Evolutionary conservation across 2,113 vertebrate species (phyloP), one percentile per base, ranked within the genome.

Genomic region (Sinocyclocheilus grahami): DNA sequence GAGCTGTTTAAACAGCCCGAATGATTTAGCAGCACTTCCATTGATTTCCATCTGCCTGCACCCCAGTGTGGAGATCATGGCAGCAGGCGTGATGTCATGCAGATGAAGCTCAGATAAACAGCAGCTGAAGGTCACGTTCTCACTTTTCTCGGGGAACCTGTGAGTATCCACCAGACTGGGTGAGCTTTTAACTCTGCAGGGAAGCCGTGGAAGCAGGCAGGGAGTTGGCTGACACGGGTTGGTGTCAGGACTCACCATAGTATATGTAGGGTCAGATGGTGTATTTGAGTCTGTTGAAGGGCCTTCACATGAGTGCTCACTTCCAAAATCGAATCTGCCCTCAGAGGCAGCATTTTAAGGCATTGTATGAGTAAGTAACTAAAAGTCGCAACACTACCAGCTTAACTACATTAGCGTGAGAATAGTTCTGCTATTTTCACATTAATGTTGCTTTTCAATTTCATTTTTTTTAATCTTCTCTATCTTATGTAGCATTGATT

Each of bases 31-130:
- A 82, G 83, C 80, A 71, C 75, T 90, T 86, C 65, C 88, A 92
- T 87, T 88, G 91, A 94, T 92, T 92, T 87, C 91, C 20, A 84
- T 76, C 86, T 55, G 76, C 74, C 60, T n/a, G 83, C 16, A 51
- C 72, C 62, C 62, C 81, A 85, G 55, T 27, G 53, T 51, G 63
- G n/a, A 27, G 78, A 48, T 22, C 83, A 82, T n/a, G 69, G 74
- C 69, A 39, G 13, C 33, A 87, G 79, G 10, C 58, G 67, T 91
- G 88, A 91, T 92, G 91, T 91, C 88, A 92, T 85, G 9, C 42
- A 27, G 5, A 85, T 86, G 77, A 79, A 86, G 87, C 86, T 82
- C 55, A 62, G 74, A 82, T 71, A 30, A 6, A 60, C n/a, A 65
- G 42, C 67, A 78, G 77, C 62, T 81, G 37, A 58, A 87, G 88